A percentile compares a stretch with the other conserved stretches of the same genome.
Conservation (phyloP, 1,140 invertebrate genomes). For the Zaprionus gabonicus region DNA sequence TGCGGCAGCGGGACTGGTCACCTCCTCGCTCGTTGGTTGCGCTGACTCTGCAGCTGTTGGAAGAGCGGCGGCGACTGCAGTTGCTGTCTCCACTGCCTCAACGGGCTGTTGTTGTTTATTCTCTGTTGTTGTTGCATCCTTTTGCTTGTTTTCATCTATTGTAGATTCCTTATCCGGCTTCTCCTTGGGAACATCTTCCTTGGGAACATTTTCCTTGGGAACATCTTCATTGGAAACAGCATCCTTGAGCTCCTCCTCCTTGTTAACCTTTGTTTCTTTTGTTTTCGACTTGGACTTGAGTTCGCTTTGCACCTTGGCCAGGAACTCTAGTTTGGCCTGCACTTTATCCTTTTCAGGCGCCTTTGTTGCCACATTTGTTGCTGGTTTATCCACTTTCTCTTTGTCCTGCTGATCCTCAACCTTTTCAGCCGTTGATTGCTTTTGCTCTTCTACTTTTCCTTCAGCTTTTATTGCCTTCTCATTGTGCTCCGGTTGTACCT, state of each 20-base stretch:
- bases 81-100: slow-evolving; percentile 21
- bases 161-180: not conserved
- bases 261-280: not conserved
- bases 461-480: not conserved
- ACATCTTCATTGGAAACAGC: not conserved
- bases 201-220: not conserved
- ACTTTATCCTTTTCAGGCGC: slow-evolving; percentile 37
- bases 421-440: not conserved
- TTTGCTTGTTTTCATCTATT: not conserved
- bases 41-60: slow-evolving; percentile 52
- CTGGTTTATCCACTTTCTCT: not conserved
- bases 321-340: slow-evolving; percentile 62
- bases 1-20: too few relatives aligned
- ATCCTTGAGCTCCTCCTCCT: not conserved
- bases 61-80: slow-evolving; percentile 2
- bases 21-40: not conserved
- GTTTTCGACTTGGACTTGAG: slow-evolving; percentile 55
- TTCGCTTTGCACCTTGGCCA: slow-evolving; percentile 68
- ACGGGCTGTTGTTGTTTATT: slow-evolving; percentile 21
- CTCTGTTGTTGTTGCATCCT: not conserved
- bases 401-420: not conserved
- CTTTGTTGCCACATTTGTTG: slow-evolving; percentile 21
- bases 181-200: not conserved
- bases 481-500: not conserved
- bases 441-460: not conserved